Conservation (phyloP, 2,888 invertebrate species). For the Troides helena region DNA sequence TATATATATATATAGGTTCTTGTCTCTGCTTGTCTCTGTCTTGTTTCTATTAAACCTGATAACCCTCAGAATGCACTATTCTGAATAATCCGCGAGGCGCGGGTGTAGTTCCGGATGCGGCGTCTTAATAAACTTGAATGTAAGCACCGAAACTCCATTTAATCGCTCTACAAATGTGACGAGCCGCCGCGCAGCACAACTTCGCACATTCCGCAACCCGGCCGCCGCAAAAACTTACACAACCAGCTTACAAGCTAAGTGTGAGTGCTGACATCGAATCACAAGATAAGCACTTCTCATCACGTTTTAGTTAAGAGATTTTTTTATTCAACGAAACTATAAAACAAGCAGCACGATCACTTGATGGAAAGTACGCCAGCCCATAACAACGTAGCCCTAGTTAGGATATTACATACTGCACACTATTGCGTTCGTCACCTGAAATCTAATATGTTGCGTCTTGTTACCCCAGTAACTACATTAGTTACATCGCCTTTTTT, state of each 20-base stretch:
- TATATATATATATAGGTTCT: too few species aligned
- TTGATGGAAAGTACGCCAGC: too few species aligned
- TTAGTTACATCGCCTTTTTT: too few species aligned
- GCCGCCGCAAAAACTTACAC: constrained; percentile 68
- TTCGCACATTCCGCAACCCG: constrained; percentile 42
- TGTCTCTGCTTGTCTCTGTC: too few species aligned
- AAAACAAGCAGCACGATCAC: too few species aligned
- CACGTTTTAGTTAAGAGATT: too few species aligned
- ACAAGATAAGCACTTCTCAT: constrained; percentile 5
- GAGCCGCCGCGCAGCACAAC: constrained; percentile 34
- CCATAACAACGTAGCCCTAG: too few species aligned
- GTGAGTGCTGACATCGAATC: not conserved
- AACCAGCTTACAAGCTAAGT: not conserved
- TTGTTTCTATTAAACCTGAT: not conserved
- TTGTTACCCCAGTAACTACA: too few species aligned
- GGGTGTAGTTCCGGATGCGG: constrained; percentile 14
- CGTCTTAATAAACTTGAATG: constrained; percentile 18
- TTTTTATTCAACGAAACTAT: too few species aligned
- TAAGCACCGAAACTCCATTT: constrained; percentile 40
- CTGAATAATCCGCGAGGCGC: constrained; percentile 21
- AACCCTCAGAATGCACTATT: not conserved
- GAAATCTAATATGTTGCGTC: too few species aligned
- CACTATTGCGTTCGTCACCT: too few species aligned
- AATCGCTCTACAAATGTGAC: constrained; percentile 43
- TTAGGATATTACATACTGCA: too few species aligned